A percentile compares a stretch with the other conserved stretches of the same genome.
Evolutionary conservation across 2,797 vertebrate genomes (phyloP).

Genomic region (Rhincodon typus): DNA sequence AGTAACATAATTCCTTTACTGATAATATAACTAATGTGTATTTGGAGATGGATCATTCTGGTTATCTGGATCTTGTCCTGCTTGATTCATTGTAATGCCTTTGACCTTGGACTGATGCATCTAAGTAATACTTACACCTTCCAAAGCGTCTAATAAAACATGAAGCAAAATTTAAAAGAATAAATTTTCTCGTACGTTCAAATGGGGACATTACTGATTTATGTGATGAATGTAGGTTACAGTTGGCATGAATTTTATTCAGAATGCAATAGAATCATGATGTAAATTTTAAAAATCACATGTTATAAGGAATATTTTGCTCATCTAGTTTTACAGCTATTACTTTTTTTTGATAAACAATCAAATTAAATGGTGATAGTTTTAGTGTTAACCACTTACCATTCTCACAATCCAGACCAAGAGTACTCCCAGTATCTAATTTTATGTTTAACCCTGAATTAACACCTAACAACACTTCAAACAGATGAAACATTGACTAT

Average conservation of each 20-base stretch:
- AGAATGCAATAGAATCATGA: neutral
- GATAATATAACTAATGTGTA: neutral
- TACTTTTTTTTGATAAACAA: neutral
- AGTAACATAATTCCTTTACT: neutral
- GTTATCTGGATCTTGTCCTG: neutral
- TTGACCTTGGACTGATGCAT: neutral
- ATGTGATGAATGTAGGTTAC: neutral
- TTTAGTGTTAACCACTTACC: neutral
- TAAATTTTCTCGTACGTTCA: neutral
- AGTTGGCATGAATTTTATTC: neutral
- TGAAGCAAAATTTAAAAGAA: neutral
- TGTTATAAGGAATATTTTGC: neutral
- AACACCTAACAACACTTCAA: neutral
- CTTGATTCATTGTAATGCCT: neutral
- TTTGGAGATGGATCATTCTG: neutral
- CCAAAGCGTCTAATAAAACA: neutral
- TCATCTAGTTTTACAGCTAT: neutral
- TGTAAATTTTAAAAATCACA: neutral
- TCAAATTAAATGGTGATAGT: neutral
- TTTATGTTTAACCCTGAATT: neutral
- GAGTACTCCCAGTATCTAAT: neutral
- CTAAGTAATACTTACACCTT: neutral
- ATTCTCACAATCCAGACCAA: neutral
- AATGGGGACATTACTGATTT: neutral
- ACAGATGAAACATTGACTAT: neutral